Conservation (phyloP, 2,797 vertebrate genomes). For the Aselliscus stoliczkanus region DNA sequence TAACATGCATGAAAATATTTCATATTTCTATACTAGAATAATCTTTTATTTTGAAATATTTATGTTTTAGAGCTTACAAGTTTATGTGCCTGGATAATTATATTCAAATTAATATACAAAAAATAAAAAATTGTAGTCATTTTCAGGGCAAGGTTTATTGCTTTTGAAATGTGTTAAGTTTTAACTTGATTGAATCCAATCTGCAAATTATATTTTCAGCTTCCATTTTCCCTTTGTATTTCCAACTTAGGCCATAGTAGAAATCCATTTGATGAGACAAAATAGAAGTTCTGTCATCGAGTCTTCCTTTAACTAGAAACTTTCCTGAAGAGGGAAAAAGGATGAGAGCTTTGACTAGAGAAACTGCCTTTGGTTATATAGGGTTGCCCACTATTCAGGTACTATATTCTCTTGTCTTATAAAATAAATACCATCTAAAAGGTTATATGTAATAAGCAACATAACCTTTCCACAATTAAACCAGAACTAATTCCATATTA, state of each 20-base stretch:
- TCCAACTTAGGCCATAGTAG: neutral
- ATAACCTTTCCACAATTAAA: conserved; percentile 19
- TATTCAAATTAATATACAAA: neutral
- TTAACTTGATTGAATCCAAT: neutral
- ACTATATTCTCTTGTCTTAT: neutral
- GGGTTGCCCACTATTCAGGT: neutral
- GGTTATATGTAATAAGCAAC: neutral
- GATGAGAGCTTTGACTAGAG: neutral
- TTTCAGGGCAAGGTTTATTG: neutral
- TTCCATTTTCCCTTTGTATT: neutral
- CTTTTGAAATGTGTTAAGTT: neutral
- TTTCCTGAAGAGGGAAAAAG: neutral
- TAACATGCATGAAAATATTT: neutral
- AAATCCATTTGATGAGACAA: neutral
- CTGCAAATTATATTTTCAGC: neutral
- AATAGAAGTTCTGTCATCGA: neutral
- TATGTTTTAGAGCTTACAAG: neutral
- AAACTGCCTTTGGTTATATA: neutral
- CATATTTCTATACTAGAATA: neutral
- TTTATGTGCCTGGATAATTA: neutral
- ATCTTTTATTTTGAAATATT: neutral
- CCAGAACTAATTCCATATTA: neutral
- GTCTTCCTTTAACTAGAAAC: neutral
- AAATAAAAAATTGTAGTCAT: neutral
- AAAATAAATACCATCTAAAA: neutral